A percentile compares a stretch with the other conserved stretches of the same genome.
These are phyloP conservation scores for Drosophila mettleri DNA, from an alignment of 2,888 invertebrate species.

Conservation along the genomic window DNA sequence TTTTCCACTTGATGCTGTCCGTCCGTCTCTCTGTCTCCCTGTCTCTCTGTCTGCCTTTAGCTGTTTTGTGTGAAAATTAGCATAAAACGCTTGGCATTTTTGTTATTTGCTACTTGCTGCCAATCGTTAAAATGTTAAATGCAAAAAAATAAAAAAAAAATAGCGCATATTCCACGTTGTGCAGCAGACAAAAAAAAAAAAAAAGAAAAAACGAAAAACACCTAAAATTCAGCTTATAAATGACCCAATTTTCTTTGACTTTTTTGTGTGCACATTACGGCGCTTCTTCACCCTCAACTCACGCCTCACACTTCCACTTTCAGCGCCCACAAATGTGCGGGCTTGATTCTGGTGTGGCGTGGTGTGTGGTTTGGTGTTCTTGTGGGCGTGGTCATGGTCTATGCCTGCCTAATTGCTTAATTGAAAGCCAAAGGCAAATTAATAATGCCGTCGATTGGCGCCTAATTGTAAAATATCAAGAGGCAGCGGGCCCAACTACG, in stretches of 20 bases:
- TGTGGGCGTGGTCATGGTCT: conserved; percentile 29
- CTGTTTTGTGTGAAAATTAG: conserved; percentile 63
- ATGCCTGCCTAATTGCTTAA: conserved; percentile 68
- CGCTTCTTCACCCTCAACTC: neutral
- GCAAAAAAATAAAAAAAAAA: conserved; percentile 41
- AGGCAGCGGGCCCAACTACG: conserved; percentile 35
- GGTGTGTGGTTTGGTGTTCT: neutral
- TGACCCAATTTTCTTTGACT: conserved; percentile 67
- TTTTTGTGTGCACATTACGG: conserved; percentile 29
- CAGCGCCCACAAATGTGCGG: conserved; percentile 42
- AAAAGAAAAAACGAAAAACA: conserved; percentile 28
- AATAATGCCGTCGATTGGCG: conserved; percentile 72
- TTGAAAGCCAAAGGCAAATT: conserved; percentile 76
- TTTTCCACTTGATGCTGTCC: conserved; percentile 65
- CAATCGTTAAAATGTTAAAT: conserved; percentile 67
- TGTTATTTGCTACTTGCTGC: conserved; percentile 63
- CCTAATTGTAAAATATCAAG: conserved; percentile 77
- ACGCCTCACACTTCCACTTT: neutral
- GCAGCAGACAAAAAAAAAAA: conserved; percentile 35
- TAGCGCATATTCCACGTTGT: conserved; percentile 60
- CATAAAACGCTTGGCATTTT: conserved; percentile 68
- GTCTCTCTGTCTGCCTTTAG: conserved; percentile 18
- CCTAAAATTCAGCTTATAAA: conserved; percentile 59
- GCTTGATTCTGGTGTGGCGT: neutral
- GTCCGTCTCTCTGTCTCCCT: conserved; percentile 6